Conservation (phyloP, 2,797 vertebrate genomes). For the Botia almorhae region DNA sequence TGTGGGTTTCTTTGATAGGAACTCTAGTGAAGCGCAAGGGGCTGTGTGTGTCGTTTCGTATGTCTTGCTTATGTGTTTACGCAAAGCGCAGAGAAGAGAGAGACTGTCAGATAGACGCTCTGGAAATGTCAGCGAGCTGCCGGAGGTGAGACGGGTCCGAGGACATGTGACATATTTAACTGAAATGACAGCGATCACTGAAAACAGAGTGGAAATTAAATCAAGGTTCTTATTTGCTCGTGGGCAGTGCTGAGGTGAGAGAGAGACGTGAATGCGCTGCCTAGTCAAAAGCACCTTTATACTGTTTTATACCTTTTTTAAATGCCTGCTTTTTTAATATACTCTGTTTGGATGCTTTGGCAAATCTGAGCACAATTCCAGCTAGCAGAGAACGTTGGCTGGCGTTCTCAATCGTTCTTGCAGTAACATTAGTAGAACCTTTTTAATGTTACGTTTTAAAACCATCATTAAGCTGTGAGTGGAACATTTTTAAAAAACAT, state of each 20-base stretch:
- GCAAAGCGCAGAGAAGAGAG: constrained; percentile 8
- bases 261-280: background rate
- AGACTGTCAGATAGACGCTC: constrained; percentile 42
- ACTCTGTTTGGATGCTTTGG: background rate
- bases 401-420: too few relatives aligned
- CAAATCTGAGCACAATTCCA: background rate
- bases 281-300: constrained; percentile 5
- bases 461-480: too few relatives aligned
- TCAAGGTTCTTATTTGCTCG: constrained; percentile 40
- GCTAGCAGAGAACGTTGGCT: too few relatives aligned
- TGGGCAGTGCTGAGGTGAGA: constrained; percentile 26
- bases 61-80: constrained; percentile 50
- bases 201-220: constrained; percentile 51
- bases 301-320: background rate
- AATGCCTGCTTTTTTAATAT: background rate
- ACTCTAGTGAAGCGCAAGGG: constrained; percentile 40
- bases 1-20: constrained; percentile 54
- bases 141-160: constrained; percentile 36
- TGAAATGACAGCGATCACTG: constrained; percentile 45
- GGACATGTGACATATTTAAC: constrained; percentile 43
- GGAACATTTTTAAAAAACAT: too few relatives aligned
- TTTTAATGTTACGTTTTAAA: too few relatives aligned
- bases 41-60: constrained; percentile 22
- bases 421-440: too few relatives aligned
- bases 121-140: constrained; percentile 56